Evolutionary conservation across 2,797 vertebrate genomes (phyloP).

Genomic region (Ispidina lecontei): DNA sequence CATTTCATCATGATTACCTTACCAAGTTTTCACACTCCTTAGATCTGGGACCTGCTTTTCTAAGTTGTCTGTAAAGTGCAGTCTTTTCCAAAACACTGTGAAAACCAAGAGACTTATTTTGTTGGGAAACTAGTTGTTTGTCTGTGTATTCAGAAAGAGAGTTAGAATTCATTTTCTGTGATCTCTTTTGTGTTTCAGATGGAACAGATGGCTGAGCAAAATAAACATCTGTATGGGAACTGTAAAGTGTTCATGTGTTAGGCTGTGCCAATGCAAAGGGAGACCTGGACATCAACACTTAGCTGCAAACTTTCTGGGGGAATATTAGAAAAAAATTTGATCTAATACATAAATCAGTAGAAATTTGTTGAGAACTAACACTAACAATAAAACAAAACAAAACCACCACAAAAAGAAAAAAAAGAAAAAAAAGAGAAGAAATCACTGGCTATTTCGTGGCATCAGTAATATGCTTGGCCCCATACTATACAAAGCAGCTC

Average conservation of each 20-base stretch:
- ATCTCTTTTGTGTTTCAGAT: slow-evolving; percentile 44
- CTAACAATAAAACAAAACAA: neutral
- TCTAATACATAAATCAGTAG: neutral
- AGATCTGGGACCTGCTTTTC: neutral
- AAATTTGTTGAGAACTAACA: neutral
- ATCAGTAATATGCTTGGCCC: neutral
- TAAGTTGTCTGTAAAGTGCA: neutral
- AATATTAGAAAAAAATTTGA: neutral
- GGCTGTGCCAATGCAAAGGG: neutral
- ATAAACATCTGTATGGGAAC: slow-evolving; percentile 63
- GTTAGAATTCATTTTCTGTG: slow-evolving; percentile 48
- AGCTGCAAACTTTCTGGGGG: neutral
- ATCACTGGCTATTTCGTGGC: neutral
- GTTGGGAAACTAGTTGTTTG: slow-evolving; percentile 11
- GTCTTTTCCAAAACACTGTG: neutral
- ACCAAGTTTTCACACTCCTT: neutral
- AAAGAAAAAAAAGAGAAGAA: neutral
- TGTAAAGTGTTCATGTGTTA: neutral
- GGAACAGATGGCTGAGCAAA: slow-evolving; percentile 69
- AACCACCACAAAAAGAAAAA: neutral
- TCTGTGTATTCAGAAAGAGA: slow-evolving; percentile 33
- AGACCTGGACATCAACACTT: neutral
- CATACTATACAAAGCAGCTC: neutral
- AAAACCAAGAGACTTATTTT: neutral
- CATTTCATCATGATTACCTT: neutral